Evolutionary conservation across 2,888 invertebrate species (phyloP), one percentile per base, ranked within the genome.

Genomic region (Acleris literana): DNA sequence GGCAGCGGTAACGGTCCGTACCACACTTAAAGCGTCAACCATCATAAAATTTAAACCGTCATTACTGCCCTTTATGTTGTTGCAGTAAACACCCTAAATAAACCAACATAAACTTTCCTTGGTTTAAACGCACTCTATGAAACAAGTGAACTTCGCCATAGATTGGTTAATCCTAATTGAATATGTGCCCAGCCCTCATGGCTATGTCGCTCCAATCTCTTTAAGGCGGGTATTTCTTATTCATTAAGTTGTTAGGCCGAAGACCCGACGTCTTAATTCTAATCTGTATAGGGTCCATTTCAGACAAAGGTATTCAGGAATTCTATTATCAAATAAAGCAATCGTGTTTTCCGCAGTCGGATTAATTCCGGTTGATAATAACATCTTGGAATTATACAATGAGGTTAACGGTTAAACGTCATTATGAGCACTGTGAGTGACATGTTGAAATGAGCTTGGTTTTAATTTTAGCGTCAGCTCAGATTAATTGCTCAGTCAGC

Each of bases 111-210:
- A 59, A 58, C 58, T 59, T 64, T 49, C n/a, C 29, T 53, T 53
- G 61, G 44, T 49, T 49, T n/a, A 58, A 58, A 44, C 22, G 44
- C 17, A 44, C 11, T 61, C 29, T 53, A 46, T 46, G 44, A 22
- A 44, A 25, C 44, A 11, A 29, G 51, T 52, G 60, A 11, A 39
- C 59, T 57, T 60, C 48, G 59, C 70, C 66, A 52, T 63, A 75
- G 77, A 80, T 78, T 75, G 72, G 68, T 64, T 68, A 72, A 76
- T 73, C 72, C 75, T 76, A 78, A 78, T 80, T 76, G 76, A 79
- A 78, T 79, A 62, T 46, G 29, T 5, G 56, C 51, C 48, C 33
- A 52, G 57, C 61, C 66, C 61, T 66, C 61, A 57, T 66, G 56
- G 48, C 61, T 46, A 57, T 66, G 56, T 53, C 61, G 48, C 61